Evolutionary conservation across 2,888 invertebrate genomes (phyloP), one percentile per base, ranked within the genome.

Genomic region (Rhamnusium bicolor): DNA sequence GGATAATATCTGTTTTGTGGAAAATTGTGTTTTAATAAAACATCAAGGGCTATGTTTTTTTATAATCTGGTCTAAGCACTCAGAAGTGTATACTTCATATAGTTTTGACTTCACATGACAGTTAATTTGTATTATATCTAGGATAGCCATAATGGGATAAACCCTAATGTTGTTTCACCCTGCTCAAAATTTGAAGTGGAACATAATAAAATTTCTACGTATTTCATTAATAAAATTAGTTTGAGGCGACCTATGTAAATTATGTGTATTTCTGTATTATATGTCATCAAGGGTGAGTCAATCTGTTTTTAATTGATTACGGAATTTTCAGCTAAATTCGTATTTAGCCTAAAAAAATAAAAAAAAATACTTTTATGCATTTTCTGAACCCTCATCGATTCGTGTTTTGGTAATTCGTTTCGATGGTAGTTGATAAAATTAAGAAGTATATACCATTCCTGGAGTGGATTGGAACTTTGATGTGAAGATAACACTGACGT

Each of bases 1-100:
- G 63, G 21, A 8, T 27, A 19, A 21, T 32, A n/a, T 65, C 65
- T 32, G 19, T 21, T 12, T 65, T 8, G 32, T 12, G 65, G 27
- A 49, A 63, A 49, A 58, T 56, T 24, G n/a, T 27, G n/a, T 29
- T 32, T 58, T 32, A 27, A 32, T 29, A 18, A n/a, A 32, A 32
- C 16, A 58, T 58, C 16, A 58, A 58, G 40, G n/a, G n/a, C 40
- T n/a, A 14, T 4, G 0, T n/a, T 40, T 40, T 40, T 40, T 40
- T 4, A 29, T 32, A 32, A 0, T 5, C 8, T 2, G 32, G 32
- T 32, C 0, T 32, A 32, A 29, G 8, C 29, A 8, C 29, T 2
- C 32, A 12, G 32, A 12, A 32, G 32, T 12, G 12, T 40, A 4
- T n/a, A 1, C 40, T 40, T 40, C n/a, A n/a, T n/a, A n/a, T 32